Percentiles rank a stretch among this genome's conserved stretches.
phyloP scores from a whole-genome alignment of 2,888 invertebrate species.

The Bruchidius siliquastri region DNA sequence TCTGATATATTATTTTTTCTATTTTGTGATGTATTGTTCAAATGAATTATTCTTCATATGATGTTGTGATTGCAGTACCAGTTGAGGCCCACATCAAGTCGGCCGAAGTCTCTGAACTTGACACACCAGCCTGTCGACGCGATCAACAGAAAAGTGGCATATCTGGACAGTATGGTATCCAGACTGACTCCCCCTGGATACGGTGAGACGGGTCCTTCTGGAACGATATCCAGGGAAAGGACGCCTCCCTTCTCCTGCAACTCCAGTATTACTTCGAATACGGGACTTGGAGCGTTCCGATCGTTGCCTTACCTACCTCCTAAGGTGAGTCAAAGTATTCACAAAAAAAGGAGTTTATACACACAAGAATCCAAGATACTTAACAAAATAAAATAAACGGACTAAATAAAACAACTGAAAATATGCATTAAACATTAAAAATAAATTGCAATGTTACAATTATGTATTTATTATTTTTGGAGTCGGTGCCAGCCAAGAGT shows the following conservation, averaged over 20 bases:
- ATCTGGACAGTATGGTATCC: conserved; percentile 33
- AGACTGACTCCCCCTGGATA: conserved; percentile 34
- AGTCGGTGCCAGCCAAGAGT: no score
- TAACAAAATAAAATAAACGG: no score
- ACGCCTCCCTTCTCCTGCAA: conserved; percentile 48
- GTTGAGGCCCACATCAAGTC: conserved; percentile 23
- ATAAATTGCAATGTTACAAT: no score
- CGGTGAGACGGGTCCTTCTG: conserved; percentile 22
- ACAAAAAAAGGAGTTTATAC: no score
- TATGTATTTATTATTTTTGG: no score
- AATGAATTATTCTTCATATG: neutral
- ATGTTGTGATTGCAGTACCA: conserved; percentile 21
- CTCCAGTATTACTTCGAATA: conserved; percentile 49
- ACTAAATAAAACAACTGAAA: no score
- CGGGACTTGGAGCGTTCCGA: conserved; percentile 30
- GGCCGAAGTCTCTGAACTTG: conserved; percentile 37
- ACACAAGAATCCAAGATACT: neutral
- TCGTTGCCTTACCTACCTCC: conserved; percentile 13
- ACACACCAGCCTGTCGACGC: conserved; percentile 32
- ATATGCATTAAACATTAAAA: no score
- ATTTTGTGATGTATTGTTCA: no score
- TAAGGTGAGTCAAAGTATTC: conserved; percentile 19
- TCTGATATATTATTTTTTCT: no score
- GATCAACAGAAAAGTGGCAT: conserved; percentile 30
- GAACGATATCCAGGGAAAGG: conserved; percentile 48